Base-by-base conservation (phyloP, 2,113 vertebrate species). In the Aldabrachelys gigantea region DNA sequence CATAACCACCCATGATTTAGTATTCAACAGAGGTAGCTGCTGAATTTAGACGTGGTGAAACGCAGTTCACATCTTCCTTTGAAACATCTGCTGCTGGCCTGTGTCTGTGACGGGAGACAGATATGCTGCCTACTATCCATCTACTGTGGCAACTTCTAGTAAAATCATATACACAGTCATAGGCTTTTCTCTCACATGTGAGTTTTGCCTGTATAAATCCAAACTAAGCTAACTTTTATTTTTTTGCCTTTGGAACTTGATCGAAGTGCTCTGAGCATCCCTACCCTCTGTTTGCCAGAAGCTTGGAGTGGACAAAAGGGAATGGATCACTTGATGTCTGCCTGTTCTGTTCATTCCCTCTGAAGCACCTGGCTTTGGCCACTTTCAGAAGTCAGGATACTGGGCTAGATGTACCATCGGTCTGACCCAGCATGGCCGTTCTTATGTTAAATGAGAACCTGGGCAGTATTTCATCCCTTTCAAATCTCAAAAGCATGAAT, bases 1-100 rank as follows among this genome's bases (percentile, higher is more conserved):
- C 91, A 72, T 82, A 95, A 72, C 87, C 16, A 8, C 90, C 14
- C 95, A 94, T 21, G 0, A 83, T 41, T 84, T 92, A 94, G 88
- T 87, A 62, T 92, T 97, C 90, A 96, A 90, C 90, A 96, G 92
- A 2, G 0, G 85, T 89, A 93, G 38, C 93, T 88, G 93, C 96
- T 89, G 94, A 0, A 19, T 89, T 95, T 94, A 90, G 90, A 83
- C 94, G 94, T 94, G 94, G 89, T 81, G 90, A 95, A 95, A 96
- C 95, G 94, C 96, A 95, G 96, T 97, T 96, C 31, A 78, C 94
- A 95, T 89, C 95, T 95, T 95, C 94, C 94, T 96, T 62, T 96
- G 96, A 97, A 96, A 96, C 97, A 95, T 92, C 90, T 93, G 83
- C 89, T 78, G 90, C 91, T 96, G 80, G 12, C 54, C 91, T 95